A percentile compares a stretch with the other conserved stretches of the same genome.
Conservation (phyloP, 2,888 invertebrate genomes). For the Coenonympha glycerion region DNA sequence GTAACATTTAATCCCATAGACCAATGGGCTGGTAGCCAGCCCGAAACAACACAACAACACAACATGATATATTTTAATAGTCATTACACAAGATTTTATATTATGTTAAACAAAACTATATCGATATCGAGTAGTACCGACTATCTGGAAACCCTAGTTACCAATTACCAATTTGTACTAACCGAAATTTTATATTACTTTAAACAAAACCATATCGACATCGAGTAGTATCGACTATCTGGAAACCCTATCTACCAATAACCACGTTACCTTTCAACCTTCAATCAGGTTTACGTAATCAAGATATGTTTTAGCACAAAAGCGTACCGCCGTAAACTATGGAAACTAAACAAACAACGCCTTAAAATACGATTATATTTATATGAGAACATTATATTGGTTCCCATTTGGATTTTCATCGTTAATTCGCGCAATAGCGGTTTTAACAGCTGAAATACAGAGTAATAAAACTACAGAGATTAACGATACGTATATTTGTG, state of each 20-base stretch:
- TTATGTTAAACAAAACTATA: no score
- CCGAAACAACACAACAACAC: no score
- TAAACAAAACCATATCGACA: background rate
- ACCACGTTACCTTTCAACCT: constrained; percentile 4
- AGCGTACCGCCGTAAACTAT: constrained; percentile 26
- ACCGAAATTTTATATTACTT: no score
- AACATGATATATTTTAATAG: no score
- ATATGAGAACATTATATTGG: constrained; percentile 17
- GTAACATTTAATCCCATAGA: no score
- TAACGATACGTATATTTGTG: background rate
- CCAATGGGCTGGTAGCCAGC: no score
- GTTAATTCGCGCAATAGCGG: background rate
- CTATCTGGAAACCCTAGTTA: no score
- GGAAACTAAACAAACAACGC: constrained; percentile 29
- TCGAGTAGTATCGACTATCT: background rate
- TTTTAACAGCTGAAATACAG: background rate
- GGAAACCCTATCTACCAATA: background rate
- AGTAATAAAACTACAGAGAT: background rate
- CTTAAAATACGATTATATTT: constrained; percentile 21
- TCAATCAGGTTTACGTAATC: constrained; percentile 11
- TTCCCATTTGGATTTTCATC: constrained; percentile 10
- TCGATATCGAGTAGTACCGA: no score
- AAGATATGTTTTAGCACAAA: constrained; percentile 3
- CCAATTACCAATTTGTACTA: no score
- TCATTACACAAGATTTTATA: no score